Evolutionary conservation across 2,888 invertebrate genomes (phyloP), one percentile per base, ranked within the genome.

Genomic region (Sepioteuthis lessoniana): DNA sequence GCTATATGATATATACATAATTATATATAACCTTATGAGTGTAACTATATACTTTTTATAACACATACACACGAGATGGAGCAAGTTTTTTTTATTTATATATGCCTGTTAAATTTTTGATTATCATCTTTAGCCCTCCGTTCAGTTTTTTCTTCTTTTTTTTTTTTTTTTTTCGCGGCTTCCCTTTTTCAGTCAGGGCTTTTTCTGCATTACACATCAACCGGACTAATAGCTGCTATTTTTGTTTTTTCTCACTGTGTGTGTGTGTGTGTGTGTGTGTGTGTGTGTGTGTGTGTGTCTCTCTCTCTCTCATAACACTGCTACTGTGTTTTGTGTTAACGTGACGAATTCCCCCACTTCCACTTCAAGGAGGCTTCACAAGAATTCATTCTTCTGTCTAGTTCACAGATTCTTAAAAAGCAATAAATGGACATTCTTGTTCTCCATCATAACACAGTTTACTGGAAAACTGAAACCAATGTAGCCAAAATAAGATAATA

Each of bases 181-280:
- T 76, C 76, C 31, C 76, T 76, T 76, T 76, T 76, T 31, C 76
- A 76, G 76, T 76, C n/a, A 31, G 76, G 76, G 50, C n/a, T n/a
- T 76, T 76, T 76, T 76, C 31, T 76, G 76, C 76, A 76, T 76
- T 76, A 76, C 31, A 28, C 76, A 76, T 76, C 76, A 31, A 10
- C 76, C 76, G n/a, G 76, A 76, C n/a, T 76, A 60, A 76, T 76
- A 76, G 76, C 76, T n/a, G 76, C 76, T 76, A 76, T 76, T 76
- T 76, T 76, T 76, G n/a, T 7, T 76, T 31, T 31, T 76, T 55
- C 21, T 42, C 42, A 5, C 4, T 42, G 42, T 42, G 42, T 50
- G 16, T 50, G 21, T 50, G 21, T 42, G 42, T 42, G 42, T 42
- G 42, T 50, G 16, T 50, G 21, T 50, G 21, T 16, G 21, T 50